Base-by-base conservation (phyloP, 2,888 invertebrate species). In the Meta bourneti region DNA sequence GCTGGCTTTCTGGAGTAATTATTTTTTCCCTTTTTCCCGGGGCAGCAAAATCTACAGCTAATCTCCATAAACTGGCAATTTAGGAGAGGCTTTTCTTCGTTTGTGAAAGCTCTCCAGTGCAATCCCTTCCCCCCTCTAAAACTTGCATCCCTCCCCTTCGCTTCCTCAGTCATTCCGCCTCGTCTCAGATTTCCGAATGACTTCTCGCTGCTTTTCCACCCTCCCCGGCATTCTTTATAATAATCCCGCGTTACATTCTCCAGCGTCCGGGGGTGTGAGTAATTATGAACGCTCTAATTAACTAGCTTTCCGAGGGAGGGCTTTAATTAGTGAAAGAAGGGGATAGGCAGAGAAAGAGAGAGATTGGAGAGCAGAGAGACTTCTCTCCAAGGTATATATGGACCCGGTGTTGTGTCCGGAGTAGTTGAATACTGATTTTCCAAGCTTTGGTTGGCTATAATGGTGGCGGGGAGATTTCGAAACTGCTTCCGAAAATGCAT, bases 51-150 rank as follows among this genome's bases (percentile, higher is more conserved):
- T 88, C 91, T 88, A 82, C 88, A 88, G 84, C 88, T 91, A 89
- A 91, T 91, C 91, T 91, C 91, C 91, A 91, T 91, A 91, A 91
- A 91, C 88, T 91, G 83, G 91, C 88, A 91, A 91, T 91, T 91
- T 91, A 83, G 79, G 72, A 74, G 72, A 48, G 91, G 84, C 83
- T 88, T 91, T 88, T 88, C 88, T 91, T 88, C 84, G 91, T 88
- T 91, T 88, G 91, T 80, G 91, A 88, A 89, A 91, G 84, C 84
- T 88, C 82, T 54, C 51, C 69, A 54, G 74, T 54, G 61, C 69
- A 54, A 52, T 51, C 52, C 69, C 16, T n/a, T 11, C 70, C n/a
- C 34, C 69, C 85, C 61, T 1, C 71, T n/a, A 52, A 61, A 19
- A n/a, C 71, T 34, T 75, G 8, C 61, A 8, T 61, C 79, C 70